Base-by-base conservation (phyloP, 2,888 invertebrate species). In the Imbricaverruca yamaguchii region DNA sequence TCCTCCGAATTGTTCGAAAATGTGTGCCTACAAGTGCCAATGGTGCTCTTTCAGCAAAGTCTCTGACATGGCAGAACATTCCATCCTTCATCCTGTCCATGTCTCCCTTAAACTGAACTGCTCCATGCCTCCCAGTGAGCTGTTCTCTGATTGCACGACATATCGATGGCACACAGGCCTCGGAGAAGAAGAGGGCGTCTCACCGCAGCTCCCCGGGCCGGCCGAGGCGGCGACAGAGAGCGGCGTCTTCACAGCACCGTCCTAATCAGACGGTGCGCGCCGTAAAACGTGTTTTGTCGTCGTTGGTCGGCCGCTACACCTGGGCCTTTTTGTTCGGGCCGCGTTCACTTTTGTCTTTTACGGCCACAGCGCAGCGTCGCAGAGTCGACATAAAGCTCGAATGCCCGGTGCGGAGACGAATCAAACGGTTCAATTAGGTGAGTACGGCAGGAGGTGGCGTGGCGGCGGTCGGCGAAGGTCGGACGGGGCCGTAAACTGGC, bases 381-480 rank as follows among this genome's bases (percentile, higher is more conserved):
- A 9, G 23, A 55, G 74, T 53, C 55, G 74, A 74, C 74, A 74
- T 74, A 74, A 74, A 74, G 74, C 53, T 21, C 23, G 39, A 74
- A 53, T 53, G 53, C 21, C 74, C 53, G 53, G 74, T 21, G 21
- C 74, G 21, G 53, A 21, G 74, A 74, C 74, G 74, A 74, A 74
- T 74, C 74, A 74, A 74, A 69, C 11, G 74, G 21, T 74, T 74
- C 74, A 74, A 74, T 74, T 55, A 74, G 74, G 74, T 55, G 74
- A 74, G 74, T 74, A 55, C 74, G 55, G 74, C 21, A 10, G 11
- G 59, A 59, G 59, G 12, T 15, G 67, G 74, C 53, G 7, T 21
- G 21, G 53, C 10, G 55, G 53, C 6, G 21, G 15, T 15, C 18
- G 74, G 21, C 55, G 74, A 74, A 74, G 74, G 74, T 55, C 74